Conservation (phyloP, 2,113 vertebrate species). For the Bufo gargarizans region DNA sequence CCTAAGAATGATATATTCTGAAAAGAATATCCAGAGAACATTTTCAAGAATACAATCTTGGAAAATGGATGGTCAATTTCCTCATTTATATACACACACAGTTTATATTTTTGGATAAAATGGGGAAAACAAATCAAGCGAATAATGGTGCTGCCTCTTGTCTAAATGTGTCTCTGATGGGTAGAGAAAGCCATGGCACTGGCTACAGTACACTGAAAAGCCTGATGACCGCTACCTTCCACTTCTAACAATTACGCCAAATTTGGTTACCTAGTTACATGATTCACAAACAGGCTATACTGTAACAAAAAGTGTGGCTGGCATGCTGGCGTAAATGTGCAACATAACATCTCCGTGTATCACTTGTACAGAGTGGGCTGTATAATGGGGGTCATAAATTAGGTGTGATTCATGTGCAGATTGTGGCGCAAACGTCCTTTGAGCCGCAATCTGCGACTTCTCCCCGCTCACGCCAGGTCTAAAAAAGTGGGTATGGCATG, state of each 20-base stretch:
- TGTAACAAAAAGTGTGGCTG: neutral
- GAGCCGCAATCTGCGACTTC: no score
- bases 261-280: slow-evolving; percentile 21
- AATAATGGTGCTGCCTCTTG: slow-evolving; percentile 13
- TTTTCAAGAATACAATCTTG: slow-evolving; percentile 26
- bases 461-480: no score
- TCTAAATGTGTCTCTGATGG: slow-evolving; percentile 35
- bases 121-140: neutral
- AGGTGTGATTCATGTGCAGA: no score
- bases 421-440: no score
- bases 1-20: slow-evolving; percentile 9
- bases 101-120: slow-evolving; percentile 29
- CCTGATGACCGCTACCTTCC: slow-evolving; percentile 21
- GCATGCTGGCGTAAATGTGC: neutral
- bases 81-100: slow-evolving; percentile 12
- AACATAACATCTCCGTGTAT: neutral
- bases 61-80: slow-evolving; percentile 28
- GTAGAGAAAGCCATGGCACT: slow-evolving; percentile 1
- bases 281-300: slow-evolving; percentile 18
- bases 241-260: slow-evolving; percentile 21
- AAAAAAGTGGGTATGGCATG: no score
- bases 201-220: slow-evolving; percentile 18
- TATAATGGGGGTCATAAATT: no score
- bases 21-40: slow-evolving; percentile 35
- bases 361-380: neutral